These are phyloP conservation scores for Lasioglossum villosulum DNA, from an alignment of 2,888 invertebrate species.

Conservation along the genomic window DNA sequence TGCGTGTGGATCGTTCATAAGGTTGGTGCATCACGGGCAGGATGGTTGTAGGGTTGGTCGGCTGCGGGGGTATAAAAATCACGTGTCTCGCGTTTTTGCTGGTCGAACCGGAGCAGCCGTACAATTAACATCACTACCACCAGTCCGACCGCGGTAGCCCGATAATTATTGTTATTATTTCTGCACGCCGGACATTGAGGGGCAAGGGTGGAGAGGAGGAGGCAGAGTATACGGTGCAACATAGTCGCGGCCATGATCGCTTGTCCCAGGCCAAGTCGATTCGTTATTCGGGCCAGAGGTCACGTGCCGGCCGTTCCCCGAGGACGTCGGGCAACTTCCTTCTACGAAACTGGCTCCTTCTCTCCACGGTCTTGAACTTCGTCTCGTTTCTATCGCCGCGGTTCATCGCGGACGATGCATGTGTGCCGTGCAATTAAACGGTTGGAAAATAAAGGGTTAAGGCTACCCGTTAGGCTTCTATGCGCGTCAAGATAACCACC, in stretches of 20 bases:
- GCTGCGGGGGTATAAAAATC: slow-evolving; percentile 17
- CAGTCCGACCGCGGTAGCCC: slow-evolving; percentile 53
- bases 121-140: slow-evolving; percentile 58
- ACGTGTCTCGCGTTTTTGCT: slow-evolving; percentile 25
- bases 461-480: slow-evolving; percentile 56
- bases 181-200: slow-evolving; percentile 23
- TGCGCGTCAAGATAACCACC: slow-evolving; percentile 39
- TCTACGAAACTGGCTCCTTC: slow-evolving; percentile 9
- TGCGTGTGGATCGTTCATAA: slow-evolving; percentile 11
- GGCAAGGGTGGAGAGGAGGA: no score
- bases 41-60: slow-evolving; percentile 8
- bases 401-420: slow-evolving; percentile 57
- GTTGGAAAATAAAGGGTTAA: slow-evolving; percentile 58
- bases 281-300: slow-evolving; percentile 67
- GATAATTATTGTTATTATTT: slow-evolving; percentile 71
- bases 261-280: slow-evolving; percentile 59
- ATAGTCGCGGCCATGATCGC: slow-evolving; percentile 55
- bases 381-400: slow-evolving; percentile 57
- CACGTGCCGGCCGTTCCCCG: slow-evolving; percentile 38
- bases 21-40: not conserved
- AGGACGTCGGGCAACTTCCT: slow-evolving; percentile 23
- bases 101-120: slow-evolving; percentile 26
- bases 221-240: slow-evolving; percentile 36
- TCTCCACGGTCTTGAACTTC: slow-evolving; percentile 56
- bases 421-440: slow-evolving; percentile 62